These are phyloP conservation scores for Rotaria sp. DNA, from an alignment of 2,888 invertebrate genomes.

Conservation along the genomic window DNA sequence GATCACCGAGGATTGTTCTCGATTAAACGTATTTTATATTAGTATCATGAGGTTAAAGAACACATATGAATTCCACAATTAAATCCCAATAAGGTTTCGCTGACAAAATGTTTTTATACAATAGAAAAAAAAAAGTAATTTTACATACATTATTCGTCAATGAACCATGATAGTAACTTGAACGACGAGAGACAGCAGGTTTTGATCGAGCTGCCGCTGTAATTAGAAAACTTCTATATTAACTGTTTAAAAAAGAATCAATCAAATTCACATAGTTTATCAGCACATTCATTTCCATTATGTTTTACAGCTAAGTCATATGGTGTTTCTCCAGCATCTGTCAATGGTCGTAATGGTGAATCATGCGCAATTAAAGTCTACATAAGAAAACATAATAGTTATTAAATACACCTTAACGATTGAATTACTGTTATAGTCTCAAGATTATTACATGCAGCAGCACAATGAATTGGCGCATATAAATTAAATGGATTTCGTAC, in stretches of 20 bases:
- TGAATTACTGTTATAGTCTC: neutral
- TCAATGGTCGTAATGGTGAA: constrained; percentile 29
- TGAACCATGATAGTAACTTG: constrained; percentile 7
- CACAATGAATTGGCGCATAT: constrained; percentile 13
- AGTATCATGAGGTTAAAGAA: no score
- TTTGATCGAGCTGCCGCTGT: neutral
- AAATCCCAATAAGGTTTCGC: no score
- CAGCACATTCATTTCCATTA: neutral
- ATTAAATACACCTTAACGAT: neutral
- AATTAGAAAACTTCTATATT: neutral
- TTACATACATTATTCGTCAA: neutral
- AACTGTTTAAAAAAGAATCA: neutral
- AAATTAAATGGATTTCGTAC: constrained; percentile 12
- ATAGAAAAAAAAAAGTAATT: neutral
- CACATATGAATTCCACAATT: no score
- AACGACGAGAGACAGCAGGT: neutral
- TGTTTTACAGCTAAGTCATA: constrained; percentile 25
- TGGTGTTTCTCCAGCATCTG: neutral
- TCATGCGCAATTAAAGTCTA: constrained; percentile 5
- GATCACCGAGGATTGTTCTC: no score
- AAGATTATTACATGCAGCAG: constrained; percentile 11
- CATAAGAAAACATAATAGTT: neutral
- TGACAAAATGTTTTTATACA: no score
- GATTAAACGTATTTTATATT: no score
- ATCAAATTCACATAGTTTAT: neutral